Percentiles rank a stretch among this genome's conserved stretches.
Conservation (phyloP, 2,113 vertebrate genomes). For the Atlantisia rogersi region DNA sequence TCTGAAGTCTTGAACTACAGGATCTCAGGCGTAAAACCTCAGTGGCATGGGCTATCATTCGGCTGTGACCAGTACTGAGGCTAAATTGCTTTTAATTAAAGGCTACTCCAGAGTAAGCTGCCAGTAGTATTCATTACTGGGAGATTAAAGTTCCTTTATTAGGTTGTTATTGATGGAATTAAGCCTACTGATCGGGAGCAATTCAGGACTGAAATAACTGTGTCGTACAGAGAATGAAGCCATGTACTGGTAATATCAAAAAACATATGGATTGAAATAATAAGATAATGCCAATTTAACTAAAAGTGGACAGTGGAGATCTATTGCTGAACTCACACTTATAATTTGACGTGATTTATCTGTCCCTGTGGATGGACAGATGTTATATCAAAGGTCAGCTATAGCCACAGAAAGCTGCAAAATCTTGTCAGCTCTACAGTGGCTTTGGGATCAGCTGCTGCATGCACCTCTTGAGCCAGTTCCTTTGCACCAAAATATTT, state of each 20-base stretch:
- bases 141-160: neutral
- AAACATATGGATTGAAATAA: neutral
- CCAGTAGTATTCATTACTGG: neutral
- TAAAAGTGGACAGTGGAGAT: neutral
- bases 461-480: fast-evolving
- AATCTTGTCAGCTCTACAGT: neutral
- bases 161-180: constrained; percentile 31
- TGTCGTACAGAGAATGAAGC: neutral
- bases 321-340: neutral
- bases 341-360: neutral
- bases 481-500: neutral
- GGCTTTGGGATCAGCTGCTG: fast-evolving
- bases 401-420: neutral
- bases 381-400: neutral
- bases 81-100: constrained; percentile 22
- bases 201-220: neutral
- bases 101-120: neutral
- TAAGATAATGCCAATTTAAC: neutral
- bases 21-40: neutral
- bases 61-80: neutral
- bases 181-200: neutral
- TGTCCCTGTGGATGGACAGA: neutral
- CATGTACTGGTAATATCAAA: neutral
- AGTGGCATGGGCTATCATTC: fast-evolving
- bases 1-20: neutral